Evolutionary conservation across 2,888 invertebrate genomes (phyloP), one percentile per base, ranked within the genome.

Genomic region (Acleris holmiana): DNA sequence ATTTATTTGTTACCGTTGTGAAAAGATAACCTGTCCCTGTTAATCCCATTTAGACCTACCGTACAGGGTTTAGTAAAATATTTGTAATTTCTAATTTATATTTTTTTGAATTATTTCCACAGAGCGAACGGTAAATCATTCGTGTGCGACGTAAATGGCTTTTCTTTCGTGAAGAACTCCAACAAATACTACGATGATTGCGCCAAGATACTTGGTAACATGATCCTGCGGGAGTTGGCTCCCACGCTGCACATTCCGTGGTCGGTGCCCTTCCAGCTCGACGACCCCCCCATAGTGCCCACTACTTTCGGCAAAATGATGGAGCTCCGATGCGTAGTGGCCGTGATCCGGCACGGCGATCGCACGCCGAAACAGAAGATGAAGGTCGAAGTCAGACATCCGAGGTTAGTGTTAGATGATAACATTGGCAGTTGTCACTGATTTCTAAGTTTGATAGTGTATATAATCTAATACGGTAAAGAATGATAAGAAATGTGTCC

Each of bases 101-200:
- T n/a, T n/a, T n/a, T n/a, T n/a, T 35, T 4, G 1, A 17, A 29
- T 15, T n/a, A 23, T 29, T 8, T 67, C 73, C 68, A 41, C 84
- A 97, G 99, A 85, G 99, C 99, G 19, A 99, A 98, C 93, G 99
- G 99, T 55, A 98, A 98, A 87, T 99, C 99, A 0, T 99, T 98
- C 86, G 99, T 99, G 0, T 99, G 99, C 91, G 99, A 99, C 93
- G 99, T 99, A 3, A 99, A 99, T 89, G 99, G 99, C 0, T 99
- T 99, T 88, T 99, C 99, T 82, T 99, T 99, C 89, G 99, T 99
- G 25, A 99, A 99, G 87, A 99, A 99, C 85, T 99, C 99, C 0
- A 98, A 98, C 86, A 99, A 99, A 83, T 99, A 99, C 91, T 99
- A 99, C 84, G 99, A 99, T 87, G 99, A 99, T 82, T 99, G 99